Evolutionary conservation across 2,888 invertebrate species (phyloP).

Genomic region (Sericinus montela): DNA sequence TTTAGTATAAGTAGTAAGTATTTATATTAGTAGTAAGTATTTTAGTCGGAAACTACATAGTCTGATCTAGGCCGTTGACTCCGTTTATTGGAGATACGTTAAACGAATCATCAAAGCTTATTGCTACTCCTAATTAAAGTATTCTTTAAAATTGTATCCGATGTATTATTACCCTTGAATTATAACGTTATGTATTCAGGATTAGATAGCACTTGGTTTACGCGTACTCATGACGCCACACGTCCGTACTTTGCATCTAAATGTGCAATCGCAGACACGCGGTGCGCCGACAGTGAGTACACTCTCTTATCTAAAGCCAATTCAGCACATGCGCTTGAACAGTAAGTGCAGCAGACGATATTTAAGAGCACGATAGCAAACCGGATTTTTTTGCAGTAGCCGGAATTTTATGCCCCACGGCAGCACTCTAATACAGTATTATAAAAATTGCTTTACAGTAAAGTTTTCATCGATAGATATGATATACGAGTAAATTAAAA

Average conservation of each 20-base stretch:
- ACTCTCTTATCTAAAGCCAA: conserved; percentile 23
- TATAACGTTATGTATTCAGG: conserved; percentile 1
- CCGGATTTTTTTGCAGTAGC: background rate
- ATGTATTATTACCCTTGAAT: background rate
- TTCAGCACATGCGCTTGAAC: conserved; percentile 4
- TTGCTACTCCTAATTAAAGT: too few species aligned
- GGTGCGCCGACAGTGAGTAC: conserved; percentile 19
- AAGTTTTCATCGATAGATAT: too few species aligned
- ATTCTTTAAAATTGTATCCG: background rate
- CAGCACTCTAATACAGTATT: background rate
- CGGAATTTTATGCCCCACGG: background rate
- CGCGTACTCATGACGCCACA: conserved; percentile 29
- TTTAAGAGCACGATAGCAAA: background rate
- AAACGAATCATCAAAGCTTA: too few species aligned
- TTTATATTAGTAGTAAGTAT: too few species aligned
- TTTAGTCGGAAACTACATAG: too few species aligned
- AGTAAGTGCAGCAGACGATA: background rate
- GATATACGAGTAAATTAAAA: too few species aligned
- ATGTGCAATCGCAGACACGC: conserved; percentile 35
- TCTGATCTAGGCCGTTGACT: too few species aligned
- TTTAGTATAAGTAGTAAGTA: too few species aligned
- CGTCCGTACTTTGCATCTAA: conserved; percentile 42
- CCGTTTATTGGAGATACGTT: too few species aligned
- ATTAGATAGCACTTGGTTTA: conserved; percentile 25
- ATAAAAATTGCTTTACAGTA: too few species aligned